Evolutionary conservation across 2,888 invertebrate genomes (phyloP).

Genomic region (Oscheius myriophilus): DNA sequence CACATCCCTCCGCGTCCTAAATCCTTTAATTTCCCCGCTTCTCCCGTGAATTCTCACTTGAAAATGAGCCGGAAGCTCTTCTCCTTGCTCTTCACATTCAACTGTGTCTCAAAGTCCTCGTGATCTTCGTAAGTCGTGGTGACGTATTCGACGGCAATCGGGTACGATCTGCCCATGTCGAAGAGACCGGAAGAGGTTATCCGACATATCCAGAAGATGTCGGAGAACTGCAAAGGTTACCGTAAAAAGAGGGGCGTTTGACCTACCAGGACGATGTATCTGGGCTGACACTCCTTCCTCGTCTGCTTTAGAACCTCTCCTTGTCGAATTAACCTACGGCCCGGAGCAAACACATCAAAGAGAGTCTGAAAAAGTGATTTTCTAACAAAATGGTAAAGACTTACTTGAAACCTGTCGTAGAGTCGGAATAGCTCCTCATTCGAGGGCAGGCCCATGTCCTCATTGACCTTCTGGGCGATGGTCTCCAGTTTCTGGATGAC

Average conservation of each 20-base stretch:
- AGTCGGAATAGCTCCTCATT: slow-evolving; percentile 55
- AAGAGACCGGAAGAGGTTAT: slow-evolving; percentile 42
- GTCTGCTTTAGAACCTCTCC: slow-evolving; percentile 63
- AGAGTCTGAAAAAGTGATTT: slow-evolving; percentile 43
- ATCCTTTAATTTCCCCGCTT: not conserved
- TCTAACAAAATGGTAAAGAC: no score
- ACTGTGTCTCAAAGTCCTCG: slow-evolving; percentile 36
- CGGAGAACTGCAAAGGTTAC: slow-evolving; percentile 55
- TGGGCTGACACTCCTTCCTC: slow-evolving; percentile 53
- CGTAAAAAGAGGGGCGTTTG: not conserved
- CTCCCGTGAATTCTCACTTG: slow-evolving; percentile 9
- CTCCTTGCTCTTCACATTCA: slow-evolving; percentile 39
- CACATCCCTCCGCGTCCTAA: slow-evolving; percentile 36
- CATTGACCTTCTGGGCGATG: slow-evolving; percentile 59
- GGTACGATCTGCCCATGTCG: slow-evolving; percentile 55
- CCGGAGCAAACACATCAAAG: slow-evolving; percentile 63
- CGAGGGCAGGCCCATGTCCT: slow-evolving; percentile 57
- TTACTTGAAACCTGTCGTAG: slow-evolving; percentile 58
- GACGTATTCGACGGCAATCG: slow-evolving; percentile 57
- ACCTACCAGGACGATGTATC: slow-evolving; percentile 58
- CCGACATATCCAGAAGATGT: slow-evolving; percentile 64
- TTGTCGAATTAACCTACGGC: slow-evolving; percentile 59
- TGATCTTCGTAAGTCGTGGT: slow-evolving; percentile 36
- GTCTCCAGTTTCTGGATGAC: slow-evolving; percentile 57
- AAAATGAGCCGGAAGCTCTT: slow-evolving; percentile 42